These are phyloP conservation scores for Micrasema minimum DNA, from an alignment of 1,140 invertebrate genomes.

Conservation along the genomic window DNA sequence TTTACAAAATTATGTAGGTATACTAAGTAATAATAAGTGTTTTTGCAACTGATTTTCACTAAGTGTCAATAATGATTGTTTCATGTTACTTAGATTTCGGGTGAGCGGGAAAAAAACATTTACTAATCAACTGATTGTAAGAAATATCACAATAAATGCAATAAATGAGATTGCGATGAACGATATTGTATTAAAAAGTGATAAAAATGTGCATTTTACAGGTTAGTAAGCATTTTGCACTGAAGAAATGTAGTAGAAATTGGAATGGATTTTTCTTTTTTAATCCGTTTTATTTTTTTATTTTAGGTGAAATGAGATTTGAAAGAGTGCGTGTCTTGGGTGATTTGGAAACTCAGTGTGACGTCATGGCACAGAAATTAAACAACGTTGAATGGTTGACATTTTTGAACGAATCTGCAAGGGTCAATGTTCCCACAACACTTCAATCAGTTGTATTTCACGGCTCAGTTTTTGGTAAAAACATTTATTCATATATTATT, in stretches of 20 bases:
- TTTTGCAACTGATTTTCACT: too few relatives aligned
- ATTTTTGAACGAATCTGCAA: conserved; percentile 33
- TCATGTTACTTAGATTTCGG: conserved; percentile 43
- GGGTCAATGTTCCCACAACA: conserved; percentile 31
- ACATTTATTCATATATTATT: too few relatives aligned
- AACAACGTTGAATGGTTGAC: conserved; percentile 32
- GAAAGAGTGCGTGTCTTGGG: conserved; percentile 39
- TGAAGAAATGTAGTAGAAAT: conserved; percentile 4
- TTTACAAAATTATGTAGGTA: too few relatives aligned
- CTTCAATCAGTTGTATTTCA: conserved; percentile 37
- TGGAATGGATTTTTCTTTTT: neutral
- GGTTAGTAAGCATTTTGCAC: conserved; percentile 30
- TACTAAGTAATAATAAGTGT: too few relatives aligned
- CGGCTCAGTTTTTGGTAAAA: conserved; percentile 21
- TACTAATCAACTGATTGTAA: conserved; percentile 30
- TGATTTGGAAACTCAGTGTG: conserved; percentile 27
- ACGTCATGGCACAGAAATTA: conserved; percentile 26
- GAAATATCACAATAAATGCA: conserved; percentile 37
- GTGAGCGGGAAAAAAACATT: conserved; percentile 47
- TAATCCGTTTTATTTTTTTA: neutral
- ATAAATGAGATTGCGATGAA: conserved; percentile 46
- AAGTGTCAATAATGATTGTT: too few relatives aligned
- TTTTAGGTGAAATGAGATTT: conserved; percentile 42
- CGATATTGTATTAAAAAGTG: conserved; percentile 42
- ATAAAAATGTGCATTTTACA: conserved; percentile 34